Conservation (phyloP, 2,888 invertebrate genomes). For the Augochlorella aurata region DNA sequence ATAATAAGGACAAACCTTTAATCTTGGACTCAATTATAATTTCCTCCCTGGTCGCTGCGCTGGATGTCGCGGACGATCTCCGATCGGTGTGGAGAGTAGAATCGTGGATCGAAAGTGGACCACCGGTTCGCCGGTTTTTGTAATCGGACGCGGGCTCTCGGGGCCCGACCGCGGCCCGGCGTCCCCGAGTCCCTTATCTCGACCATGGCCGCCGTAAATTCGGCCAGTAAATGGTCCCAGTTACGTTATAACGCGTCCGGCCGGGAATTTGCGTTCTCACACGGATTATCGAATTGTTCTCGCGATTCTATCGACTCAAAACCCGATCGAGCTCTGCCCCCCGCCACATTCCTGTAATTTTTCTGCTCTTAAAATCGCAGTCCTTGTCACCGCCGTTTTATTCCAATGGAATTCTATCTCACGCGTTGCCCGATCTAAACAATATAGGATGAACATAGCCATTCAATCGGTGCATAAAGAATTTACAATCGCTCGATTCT, state of each 20-base stretch:
- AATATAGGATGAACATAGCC: too few species aligned
- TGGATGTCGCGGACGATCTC: slow-evolving; percentile 53
- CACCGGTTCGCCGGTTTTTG: slow-evolving; percentile 69
- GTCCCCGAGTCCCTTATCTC: slow-evolving; percentile 45
- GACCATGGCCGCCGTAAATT: slow-evolving; percentile 40
- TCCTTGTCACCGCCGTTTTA: too few species aligned
- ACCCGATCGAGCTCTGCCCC: neutral
- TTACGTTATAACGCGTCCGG: slow-evolving; percentile 1
- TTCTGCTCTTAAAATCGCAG: too few species aligned
- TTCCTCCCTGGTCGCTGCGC: slow-evolving; percentile 66
- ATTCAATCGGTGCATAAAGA: too few species aligned
- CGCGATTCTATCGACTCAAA: neutral
- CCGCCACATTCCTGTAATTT: neutral
- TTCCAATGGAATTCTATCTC: too few species aligned
- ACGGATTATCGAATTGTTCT: neutral
- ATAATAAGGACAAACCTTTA: slow-evolving; percentile 79
- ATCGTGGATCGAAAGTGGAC: slow-evolving; percentile 71
- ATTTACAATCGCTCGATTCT: too few species aligned
- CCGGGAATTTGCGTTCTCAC: slow-evolving; percentile 4
- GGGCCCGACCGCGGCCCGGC: neutral
- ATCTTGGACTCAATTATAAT: slow-evolving; percentile 78
- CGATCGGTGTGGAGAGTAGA: slow-evolving; percentile 38
- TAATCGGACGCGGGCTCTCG: slow-evolving; percentile 17
- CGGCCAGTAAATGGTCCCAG: slow-evolving; percentile 24
- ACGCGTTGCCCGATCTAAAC: too few species aligned